Evolutionary conservation across 2,797 vertebrate genomes (phyloP).

Genomic region (Crenichthys baileyi): DNA sequence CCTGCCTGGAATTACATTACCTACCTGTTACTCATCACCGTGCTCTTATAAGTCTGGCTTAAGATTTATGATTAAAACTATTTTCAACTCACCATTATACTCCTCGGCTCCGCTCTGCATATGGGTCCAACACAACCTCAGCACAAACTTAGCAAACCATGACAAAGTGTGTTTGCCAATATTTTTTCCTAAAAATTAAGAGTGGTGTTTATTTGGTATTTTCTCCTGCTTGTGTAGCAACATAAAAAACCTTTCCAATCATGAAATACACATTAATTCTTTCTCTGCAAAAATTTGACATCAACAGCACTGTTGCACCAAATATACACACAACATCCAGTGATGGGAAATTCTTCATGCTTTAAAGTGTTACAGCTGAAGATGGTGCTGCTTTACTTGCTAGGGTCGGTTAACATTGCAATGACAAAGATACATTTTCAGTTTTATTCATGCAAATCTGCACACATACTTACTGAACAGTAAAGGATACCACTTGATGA

Average conservation of each 20-base stretch:
- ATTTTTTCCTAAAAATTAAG: conserved; percentile 7
- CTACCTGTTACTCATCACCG: too few species aligned
- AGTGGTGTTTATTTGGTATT: neutral
- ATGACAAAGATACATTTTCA: neutral
- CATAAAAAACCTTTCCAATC: neutral
- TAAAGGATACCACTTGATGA: neutral
- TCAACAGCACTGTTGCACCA: conserved; percentile 2
- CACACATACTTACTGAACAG: neutral
- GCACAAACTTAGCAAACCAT: too few species aligned
- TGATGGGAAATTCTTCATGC: neutral
- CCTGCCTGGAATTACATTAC: too few species aligned
- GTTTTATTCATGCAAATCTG: neutral
- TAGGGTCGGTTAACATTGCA: conserved; percentile 2
- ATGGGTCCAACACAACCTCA: too few species aligned
- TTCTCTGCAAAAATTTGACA: conserved; percentile 5
- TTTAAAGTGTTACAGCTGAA: conserved; percentile 9
- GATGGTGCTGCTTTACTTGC: neutral
- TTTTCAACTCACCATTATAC: too few species aligned
- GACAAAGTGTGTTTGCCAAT: neutral
- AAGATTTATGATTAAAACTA: too few species aligned
- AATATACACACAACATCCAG: neutral
- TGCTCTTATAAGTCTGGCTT: too few species aligned
- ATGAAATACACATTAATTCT: neutral
- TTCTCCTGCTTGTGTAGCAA: neutral
- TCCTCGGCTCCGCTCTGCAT: too few species aligned